Base-by-base conservation (phyloP, 2,888 invertebrate species). In the Chrysomela aeneicollis region DNA sequence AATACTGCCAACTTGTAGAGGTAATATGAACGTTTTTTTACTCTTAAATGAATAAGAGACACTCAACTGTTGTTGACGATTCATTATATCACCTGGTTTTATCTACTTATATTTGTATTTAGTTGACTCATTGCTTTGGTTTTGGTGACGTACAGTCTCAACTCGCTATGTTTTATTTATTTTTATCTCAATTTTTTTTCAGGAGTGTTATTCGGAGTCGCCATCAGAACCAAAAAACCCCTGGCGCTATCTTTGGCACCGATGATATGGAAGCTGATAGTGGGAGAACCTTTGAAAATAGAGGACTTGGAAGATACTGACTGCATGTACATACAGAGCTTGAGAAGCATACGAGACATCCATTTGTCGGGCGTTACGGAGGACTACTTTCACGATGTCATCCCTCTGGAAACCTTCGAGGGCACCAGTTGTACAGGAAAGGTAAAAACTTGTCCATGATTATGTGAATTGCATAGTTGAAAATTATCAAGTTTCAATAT, bases 141-240 rank as follows among this genome's bases (percentile, higher is more conserved):
- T n/a, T n/a, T n/a, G n/a, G n/a, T n/a, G n/a, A n/a, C n/a, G n/a
- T n/a, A n/a, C n/a, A n/a, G n/a, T n/a, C n/a, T n/a, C n/a, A n/a
- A n/a, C n/a, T n/a, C n/a, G n/a, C n/a, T 19, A 5, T 21, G 18
- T 26, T 10, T 55, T 18, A 30, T 62, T 18, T 57, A 8, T 10
- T 5, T 55, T 15, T 18, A n/a, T 32, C 30, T 19, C 17, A 49
- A 22, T 52, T 10, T 35, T 10, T 42, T 64, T 73, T 74, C 21
- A 85, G 86, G 87, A 12, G 87, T 89, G 59, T 77, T 89, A 59
- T 86, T 89, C 78, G 89, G 88, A 1, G 88, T 89, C 37, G 88
- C 89, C 1, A 85, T 89, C 35, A 81, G 89, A 57, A 89, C 89
- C n/a, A 87, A 87, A 76, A 89, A 89, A 77, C 89, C 89, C 0